phyloP scores from a whole-genome alignment of 1,140 invertebrate species.

The Lepidurus apus region DNA sequence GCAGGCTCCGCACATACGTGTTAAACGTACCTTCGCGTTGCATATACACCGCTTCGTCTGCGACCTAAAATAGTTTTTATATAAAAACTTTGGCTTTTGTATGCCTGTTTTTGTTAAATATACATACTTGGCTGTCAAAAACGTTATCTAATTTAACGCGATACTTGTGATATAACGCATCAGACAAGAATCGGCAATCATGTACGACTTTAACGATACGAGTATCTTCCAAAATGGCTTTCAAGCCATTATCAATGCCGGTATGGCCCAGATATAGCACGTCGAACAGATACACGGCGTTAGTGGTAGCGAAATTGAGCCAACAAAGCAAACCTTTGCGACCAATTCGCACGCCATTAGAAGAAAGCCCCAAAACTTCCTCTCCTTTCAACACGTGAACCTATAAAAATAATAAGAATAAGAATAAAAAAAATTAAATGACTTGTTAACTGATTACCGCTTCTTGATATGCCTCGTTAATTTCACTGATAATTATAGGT shows the following conservation, averaged over 20 bases:
- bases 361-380: constrained; percentile 23
- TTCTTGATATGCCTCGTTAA: constrained; percentile 23
- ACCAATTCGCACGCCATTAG: constrained; percentile 30
- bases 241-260: constrained; percentile 22
- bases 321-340: constrained; percentile 32
- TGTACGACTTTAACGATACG: constrained; percentile 33
- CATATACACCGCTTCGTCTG: neutral
- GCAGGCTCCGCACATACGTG: neutral
- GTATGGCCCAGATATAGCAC: constrained; percentile 25
- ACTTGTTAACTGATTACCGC: neutral
- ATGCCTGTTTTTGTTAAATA: neutral
- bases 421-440: neutral
- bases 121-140: constrained; percentile 33
- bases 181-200: constrained; percentile 33
- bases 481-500: constrained; percentile 27
- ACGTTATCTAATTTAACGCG: constrained; percentile 28
- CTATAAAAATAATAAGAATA: constrained; percentile 23
- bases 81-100: neutral
- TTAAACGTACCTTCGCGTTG: constrained; percentile 12
- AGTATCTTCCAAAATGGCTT: constrained; percentile 24
- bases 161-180: constrained; percentile 32
- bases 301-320: constrained; percentile 18
- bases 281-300: constrained; percentile 31
- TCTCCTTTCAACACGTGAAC: constrained; percentile 23
- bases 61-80: neutral